Percentiles rank a stretch among this genome's conserved stretches.
Conservation (phyloP, 2,113 vertebrate species). For the Peromyscus maniculatus region DNA sequence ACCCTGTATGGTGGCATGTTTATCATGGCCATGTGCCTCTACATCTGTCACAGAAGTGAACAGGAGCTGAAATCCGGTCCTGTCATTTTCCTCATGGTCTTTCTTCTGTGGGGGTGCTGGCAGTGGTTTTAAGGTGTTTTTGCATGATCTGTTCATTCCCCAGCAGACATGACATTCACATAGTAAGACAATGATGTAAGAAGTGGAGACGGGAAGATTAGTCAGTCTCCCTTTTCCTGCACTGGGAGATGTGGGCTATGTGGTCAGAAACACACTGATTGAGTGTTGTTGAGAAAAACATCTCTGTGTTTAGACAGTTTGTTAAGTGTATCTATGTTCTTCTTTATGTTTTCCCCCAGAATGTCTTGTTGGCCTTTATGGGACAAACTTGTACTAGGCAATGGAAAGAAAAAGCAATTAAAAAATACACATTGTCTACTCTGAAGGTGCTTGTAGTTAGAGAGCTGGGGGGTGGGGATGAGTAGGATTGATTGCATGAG, state of each 20-base stretch:
- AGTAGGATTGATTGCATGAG: not conserved
- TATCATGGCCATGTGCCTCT: not conserved
- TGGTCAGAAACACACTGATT: not conserved
- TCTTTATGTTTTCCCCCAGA: conserved; percentile 40
- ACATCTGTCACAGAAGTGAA: not conserved
- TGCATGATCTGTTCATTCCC: not conserved
- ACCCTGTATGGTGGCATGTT: not conserved
- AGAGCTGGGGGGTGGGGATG: not conserved
- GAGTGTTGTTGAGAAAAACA: not conserved
- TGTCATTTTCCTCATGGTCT: not conserved
- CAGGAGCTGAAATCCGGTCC: not conserved
- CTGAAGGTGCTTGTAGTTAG: not conserved
- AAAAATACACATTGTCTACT: not conserved
- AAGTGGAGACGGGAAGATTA: conserved; percentile 33
- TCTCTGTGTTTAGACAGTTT: conserved; percentile 38
- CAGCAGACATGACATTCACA: not conserved
- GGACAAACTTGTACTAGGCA: not conserved
- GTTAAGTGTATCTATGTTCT: conserved; percentile 40
- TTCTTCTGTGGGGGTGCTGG: not conserved
- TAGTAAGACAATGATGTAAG: conserved; percentile 54
- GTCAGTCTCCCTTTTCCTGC: not conserved
- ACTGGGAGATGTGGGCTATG: not conserved
- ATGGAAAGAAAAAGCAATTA: not conserved
- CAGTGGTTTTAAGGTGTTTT: not conserved
- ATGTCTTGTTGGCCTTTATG: not conserved